Percentiles rank a stretch among this genome's conserved stretches.
Evolutionary conservation across 2,888 invertebrate species (phyloP).

Genomic region (Formica aserva): DNA sequence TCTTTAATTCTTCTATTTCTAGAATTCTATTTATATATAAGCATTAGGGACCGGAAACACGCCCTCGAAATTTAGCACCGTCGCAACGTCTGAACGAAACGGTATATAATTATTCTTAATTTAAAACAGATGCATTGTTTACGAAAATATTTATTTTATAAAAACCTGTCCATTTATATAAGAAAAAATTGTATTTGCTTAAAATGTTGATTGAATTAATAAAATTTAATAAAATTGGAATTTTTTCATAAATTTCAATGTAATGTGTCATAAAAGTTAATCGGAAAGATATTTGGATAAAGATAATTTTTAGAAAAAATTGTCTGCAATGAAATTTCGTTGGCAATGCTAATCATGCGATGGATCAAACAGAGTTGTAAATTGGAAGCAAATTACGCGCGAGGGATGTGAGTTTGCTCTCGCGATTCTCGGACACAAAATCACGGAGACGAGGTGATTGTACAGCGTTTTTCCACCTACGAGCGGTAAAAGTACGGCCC

Average conservation of each 20-base stretch:
- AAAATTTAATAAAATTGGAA: neutral
- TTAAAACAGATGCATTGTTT: neutral
- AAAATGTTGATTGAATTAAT: neutral
- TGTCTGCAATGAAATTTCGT: neutral
- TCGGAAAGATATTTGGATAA: neutral
- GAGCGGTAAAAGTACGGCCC: constrained; percentile 43
- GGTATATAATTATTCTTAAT: neutral
- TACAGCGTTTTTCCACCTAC: constrained; percentile 34
- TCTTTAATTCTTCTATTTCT: constrained; percentile 28
- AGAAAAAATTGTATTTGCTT: neutral
- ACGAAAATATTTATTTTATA: neutral
- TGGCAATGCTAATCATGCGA: neutral
- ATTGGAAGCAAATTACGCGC: constrained; percentile 6
- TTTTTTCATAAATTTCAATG: neutral
- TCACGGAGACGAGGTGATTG: constrained; percentile 14
- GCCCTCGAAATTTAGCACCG: neutral
- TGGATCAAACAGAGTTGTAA: neutral
- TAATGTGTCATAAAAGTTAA: neutral
- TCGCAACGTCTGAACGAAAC: neutral
- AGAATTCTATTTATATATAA: constrained; percentile 7
- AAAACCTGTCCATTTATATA: neutral
- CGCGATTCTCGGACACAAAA: constrained; percentile 3
- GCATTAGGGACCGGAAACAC: neutral
- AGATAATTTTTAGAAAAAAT: neutral
- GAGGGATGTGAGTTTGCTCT: constrained; percentile 9